Evolutionary conservation across 2,797 vertebrate species (phyloP), one percentile per base, ranked within the genome.

Genomic region (Danio albolineatus): DNA sequence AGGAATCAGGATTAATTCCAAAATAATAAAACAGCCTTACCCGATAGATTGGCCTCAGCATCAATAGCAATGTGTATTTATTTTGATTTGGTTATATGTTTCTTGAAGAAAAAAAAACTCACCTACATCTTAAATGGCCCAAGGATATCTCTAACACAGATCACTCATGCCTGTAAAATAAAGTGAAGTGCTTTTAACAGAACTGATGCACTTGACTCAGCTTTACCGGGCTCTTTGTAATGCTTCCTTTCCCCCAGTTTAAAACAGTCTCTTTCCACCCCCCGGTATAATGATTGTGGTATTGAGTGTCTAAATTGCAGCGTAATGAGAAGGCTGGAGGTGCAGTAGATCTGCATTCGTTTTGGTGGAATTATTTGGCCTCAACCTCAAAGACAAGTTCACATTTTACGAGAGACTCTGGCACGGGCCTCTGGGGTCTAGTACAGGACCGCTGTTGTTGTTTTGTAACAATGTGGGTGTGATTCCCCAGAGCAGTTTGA

Each of bases 321-420:
- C n/a, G 28, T 77, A 74, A 78, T 78, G 62, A 78, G 60, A 80
- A 66, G 65, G 70, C 62, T 78, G 61, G 73, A 61, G 65, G 57
- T 80, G 66, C 36, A 71, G 78, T 57, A 19, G 70, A 70, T 70
- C 51, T 62, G 51, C 9, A 43, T 49, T 54, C 36, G 12, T 56
- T 62, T 77, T 41, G 51, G 49, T 62, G 59, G 53, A 82, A 74
- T 61, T 65, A 62, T 77, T 70, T 17, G 21, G 67, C 66, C 67
- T 57, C 21, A 19, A 28, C 65, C 64, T 83, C 70, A 81, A 74
- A 79, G 74, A 36, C 17, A 8, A 17, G 43, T 72, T 74, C 10
- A 74, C 7, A 12, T 71, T 28, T 78, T 73, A 81, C 56, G 60
- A 79, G 76, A 71, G 69, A 56, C 59, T 79, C 77, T 79, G 67